Evolutionary conservation across 2,113 vertebrate genomes (phyloP).

Genomic region (Pachycephala philippinensis): DNA sequence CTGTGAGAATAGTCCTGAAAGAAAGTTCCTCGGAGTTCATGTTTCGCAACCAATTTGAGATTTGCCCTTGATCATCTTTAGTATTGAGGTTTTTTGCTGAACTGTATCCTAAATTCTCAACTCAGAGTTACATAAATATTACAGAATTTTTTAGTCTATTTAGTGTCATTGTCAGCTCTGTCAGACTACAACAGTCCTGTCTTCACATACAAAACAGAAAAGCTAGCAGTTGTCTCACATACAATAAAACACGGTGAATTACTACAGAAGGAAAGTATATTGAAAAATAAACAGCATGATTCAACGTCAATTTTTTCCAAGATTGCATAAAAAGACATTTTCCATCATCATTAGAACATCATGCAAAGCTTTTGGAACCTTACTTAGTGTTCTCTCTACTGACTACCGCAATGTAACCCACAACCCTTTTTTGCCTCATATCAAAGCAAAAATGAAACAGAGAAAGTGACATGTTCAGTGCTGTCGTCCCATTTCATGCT

Average conservation of each 20-base stretch:
- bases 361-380: neutral
- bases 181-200: neutral
- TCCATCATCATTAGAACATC: neutral
- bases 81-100: neutral
- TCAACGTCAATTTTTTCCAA: neutral
- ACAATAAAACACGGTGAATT: neutral
- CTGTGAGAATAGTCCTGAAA: neutral
- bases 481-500: neutral
- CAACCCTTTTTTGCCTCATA: neutral
- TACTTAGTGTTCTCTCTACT: neutral
- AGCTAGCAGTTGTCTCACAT: neutral
- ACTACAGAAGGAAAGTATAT: neutral
- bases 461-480: neutral
- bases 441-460: neutral
- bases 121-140: neutral
- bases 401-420: neutral
- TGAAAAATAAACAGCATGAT: neutral
- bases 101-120: neutral
- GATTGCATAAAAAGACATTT: neutral
- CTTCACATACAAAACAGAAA: neutral
- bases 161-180: neutral
- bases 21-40: neutral
- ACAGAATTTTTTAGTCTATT: neutral
- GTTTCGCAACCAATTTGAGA: neutral
- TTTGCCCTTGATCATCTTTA: neutral